Conservation (phyloP, 2,113 vertebrate species). For the Plecturocebus donacophilus region DNA sequence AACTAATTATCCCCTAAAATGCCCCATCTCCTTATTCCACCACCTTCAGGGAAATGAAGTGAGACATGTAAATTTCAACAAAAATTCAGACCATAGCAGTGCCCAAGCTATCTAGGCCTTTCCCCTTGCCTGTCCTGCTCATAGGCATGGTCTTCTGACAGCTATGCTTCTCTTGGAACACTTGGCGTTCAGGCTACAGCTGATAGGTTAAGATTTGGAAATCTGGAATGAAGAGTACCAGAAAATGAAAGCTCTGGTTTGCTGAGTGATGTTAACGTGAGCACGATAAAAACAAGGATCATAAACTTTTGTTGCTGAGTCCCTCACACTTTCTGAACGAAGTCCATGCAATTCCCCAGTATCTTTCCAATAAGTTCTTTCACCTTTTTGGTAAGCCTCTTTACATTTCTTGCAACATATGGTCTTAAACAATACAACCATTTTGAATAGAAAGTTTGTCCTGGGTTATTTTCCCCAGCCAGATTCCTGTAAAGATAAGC, state of each 20-base stretch:
- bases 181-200: not conserved
- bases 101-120: not conserved
- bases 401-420: not conserved
- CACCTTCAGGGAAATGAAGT: not conserved
- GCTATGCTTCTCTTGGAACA: not conserved
- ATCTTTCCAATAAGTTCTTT: not conserved
- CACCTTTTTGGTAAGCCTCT: not conserved
- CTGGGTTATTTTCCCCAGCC: not conserved
- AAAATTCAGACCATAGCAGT: not conserved
- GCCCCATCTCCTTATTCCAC: not conserved
- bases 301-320: not conserved
- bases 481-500: not conserved
- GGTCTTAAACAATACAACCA: not conserved
- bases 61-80: not conserved
- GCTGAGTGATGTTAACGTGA: not conserved
- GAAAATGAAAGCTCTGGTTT: not conserved
- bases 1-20: not conserved
- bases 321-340: not conserved
- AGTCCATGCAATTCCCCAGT: not conserved
- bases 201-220: not conserved
- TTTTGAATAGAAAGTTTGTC: not conserved
- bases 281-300: not conserved
- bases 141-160: not conserved
- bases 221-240: not conserved
- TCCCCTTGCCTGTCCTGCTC: not conserved